Conservation (phyloP, 2,113 vertebrate genomes). For the Apeltes quadracus region DNA sequence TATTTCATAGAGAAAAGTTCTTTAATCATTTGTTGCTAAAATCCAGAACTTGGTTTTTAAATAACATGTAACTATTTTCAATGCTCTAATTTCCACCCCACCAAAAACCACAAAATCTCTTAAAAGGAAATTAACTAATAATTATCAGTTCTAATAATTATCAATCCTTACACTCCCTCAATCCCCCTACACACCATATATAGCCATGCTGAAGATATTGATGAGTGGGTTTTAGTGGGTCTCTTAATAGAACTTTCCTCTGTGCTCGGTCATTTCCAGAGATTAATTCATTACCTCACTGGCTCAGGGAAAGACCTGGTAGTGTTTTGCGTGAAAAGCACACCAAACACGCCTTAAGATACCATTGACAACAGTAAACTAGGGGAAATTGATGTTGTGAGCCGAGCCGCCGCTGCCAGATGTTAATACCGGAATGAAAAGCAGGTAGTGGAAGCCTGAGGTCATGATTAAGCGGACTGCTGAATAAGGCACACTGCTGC, state of each 20-base stretch:
- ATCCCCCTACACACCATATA: conserved; percentile 45
- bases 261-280: conserved; percentile 40
- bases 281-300: conserved; percentile 57
- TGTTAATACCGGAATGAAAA: conserved; percentile 66
- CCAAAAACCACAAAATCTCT: conserved; percentile 67
- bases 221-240: conserved; percentile 53
- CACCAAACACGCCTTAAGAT: conserved; percentile 44
- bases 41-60: background rate
- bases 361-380: conserved; percentile 52
- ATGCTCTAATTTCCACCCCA: background rate
- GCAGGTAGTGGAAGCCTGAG: conserved; percentile 60
- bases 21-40: background rate
- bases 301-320: conserved; percentile 34
- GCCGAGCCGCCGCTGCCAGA: conserved; percentile 68
- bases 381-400: conserved; percentile 60
- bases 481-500: conserved; percentile 45
- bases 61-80: background rate
- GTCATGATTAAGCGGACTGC: conserved; percentile 56
- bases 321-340: conserved; percentile 48
- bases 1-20: background rate
- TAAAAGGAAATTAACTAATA: conserved; percentile 71
- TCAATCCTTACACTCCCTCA: background rate
- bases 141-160: conserved; percentile 48
- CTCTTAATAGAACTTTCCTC: conserved; percentile 51
- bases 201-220: conserved; percentile 53